Base-by-base conservation (phyloP, 2,113 vertebrate species). In the Hydrochoerus hydrochaeris region DNA sequence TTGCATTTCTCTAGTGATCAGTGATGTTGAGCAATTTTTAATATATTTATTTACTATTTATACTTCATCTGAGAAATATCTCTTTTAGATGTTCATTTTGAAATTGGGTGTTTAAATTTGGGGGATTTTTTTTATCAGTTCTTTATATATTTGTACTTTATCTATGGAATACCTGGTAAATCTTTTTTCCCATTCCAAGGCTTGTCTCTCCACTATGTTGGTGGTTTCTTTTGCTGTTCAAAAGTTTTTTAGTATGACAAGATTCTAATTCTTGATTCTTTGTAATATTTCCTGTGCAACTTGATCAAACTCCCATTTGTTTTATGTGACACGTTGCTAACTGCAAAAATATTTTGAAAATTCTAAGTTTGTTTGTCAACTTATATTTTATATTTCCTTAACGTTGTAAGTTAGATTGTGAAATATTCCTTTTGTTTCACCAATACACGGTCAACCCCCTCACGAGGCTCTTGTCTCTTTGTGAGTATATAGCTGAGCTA, bases 261-360 rank as follows among this genome's bases (percentile, higher is more conserved):
- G 71, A 44, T 26, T 22, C 22, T 10, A 44, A 44, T 73, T 41
- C 9, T 44, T 26, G 22, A 44, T 44, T 69, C 67, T 38, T n/a
- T 41, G 38, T 41, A 44, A 24, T 26, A 73, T 73, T 44, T 44
- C 71, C 38, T 73, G 20, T 73, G 38, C 4, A 4, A 44, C 20
- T 44, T 10, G 22, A 44, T 14, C 41, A 86, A 77, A 38, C n/a
- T 0, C 26, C 10, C 54, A 87, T 26, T 28, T 78, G n/a, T 75
- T 95, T 95, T 87, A 69, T 41, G 24, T 90, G 82, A 63, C 17
- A 83, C n/a, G 2, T 67, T 86, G 77, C 83, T 91, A 69, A 73
- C 60, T 80, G 83, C 46, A 12, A 81, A 93, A 58, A 81, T 0
- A 80, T 67, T 84, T 92, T 87, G 5, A 28, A 90, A 90, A 85